Conservation (phyloP, 2,888 invertebrate species). For the Oscheius onirici region DNA sequence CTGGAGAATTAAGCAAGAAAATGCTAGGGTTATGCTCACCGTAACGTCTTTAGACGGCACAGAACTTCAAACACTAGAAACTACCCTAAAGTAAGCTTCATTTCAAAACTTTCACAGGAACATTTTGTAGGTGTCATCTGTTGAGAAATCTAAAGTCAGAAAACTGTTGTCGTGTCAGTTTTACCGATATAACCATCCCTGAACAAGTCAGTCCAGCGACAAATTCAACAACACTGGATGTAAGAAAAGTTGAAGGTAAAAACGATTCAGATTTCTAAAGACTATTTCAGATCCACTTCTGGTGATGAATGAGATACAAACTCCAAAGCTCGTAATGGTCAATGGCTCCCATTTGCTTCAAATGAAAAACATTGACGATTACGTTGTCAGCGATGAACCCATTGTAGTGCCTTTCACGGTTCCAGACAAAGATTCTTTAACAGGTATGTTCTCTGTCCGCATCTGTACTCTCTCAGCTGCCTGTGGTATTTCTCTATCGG, state of each 20-base stretch:
- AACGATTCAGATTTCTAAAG: background rate
- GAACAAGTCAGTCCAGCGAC: background rate
- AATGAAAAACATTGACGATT: conserved; percentile 56
- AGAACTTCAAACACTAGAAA: conserved; percentile 43
- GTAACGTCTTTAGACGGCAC: conserved; percentile 41
- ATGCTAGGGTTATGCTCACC: conserved; percentile 38
- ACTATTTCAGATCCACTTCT: conserved; percentile 9
- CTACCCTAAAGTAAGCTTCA: conserved; percentile 24
- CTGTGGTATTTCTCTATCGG: conserved; percentile 28
- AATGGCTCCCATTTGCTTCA: conserved; percentile 59
- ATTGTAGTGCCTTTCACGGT: conserved; percentile 53
- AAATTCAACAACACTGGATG: conserved; percentile 1
- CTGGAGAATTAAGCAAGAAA: conserved; percentile 14
- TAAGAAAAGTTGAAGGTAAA: conserved; percentile 11
- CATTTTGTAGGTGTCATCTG: conserved; percentile 48
- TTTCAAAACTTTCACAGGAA: background rate
- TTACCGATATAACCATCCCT: conserved; percentile 35
- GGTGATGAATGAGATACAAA: conserved; percentile 22
- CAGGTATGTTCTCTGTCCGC: conserved; percentile 38
- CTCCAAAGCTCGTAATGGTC: conserved; percentile 53
- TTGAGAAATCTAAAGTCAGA: conserved; percentile 57
- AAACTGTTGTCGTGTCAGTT: conserved; percentile 55
- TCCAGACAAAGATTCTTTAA: conserved; percentile 52
- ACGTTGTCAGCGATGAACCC: conserved; percentile 55
- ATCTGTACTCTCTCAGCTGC: background rate